Conservation (phyloP, 2,113 vertebrate species). For the Heptranchias perlo region DNA sequence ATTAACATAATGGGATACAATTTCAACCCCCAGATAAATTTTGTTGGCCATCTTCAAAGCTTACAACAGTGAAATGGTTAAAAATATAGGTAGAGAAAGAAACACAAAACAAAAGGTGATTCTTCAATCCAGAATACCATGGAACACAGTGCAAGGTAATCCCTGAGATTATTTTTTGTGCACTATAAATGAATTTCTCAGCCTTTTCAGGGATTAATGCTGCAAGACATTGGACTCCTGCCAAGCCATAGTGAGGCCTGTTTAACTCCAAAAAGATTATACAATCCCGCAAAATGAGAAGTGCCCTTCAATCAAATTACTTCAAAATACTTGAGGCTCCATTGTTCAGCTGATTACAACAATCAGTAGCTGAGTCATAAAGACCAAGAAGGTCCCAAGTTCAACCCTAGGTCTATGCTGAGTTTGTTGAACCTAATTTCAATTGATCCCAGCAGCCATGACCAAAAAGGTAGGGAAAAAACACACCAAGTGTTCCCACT, state of each 20-base stretch:
- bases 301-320: background rate
- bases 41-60: background rate
- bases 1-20: background rate
- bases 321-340: background rate
- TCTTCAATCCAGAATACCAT: background rate
- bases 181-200: conserved; percentile 4
- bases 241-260: background rate
- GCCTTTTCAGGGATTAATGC: background rate
- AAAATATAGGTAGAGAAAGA: background rate
- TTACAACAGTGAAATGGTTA: background rate
- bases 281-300: background rate
- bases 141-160: background rate
- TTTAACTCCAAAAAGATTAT: background rate
- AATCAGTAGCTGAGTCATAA: background rate
- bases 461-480: background rate
- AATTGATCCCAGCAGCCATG: background rate
- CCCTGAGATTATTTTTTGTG: background rate
- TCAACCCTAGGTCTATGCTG: background rate
- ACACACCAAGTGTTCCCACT: background rate
- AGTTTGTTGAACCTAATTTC: background rate
- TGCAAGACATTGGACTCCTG: background rate
- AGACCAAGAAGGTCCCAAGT: background rate
- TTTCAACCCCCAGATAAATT: background rate
- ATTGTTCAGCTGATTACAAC: background rate
- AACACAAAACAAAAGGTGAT: background rate